Evolutionary conservation across 2,888 invertebrate species (phyloP).

Genomic region (Idaea aversata): DNA sequence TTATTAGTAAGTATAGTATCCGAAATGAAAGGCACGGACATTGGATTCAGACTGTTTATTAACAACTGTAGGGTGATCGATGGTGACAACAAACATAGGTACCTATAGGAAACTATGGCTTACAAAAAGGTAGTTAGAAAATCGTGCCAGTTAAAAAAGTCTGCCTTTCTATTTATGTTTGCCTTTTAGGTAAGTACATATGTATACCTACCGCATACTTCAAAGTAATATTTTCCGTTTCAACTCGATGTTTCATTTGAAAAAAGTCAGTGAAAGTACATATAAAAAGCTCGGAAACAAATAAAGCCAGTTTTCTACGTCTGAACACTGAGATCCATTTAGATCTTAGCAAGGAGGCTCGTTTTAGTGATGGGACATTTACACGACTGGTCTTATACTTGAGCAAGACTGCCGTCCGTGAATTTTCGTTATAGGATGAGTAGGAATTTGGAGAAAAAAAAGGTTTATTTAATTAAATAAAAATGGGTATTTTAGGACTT

Average conservation of each 20-base stretch:
- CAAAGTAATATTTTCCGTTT: not conserved
- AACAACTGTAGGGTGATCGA: too few species aligned
- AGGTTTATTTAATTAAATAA: too few species aligned
- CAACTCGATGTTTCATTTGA: not conserved
- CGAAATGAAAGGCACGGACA: too few species aligned
- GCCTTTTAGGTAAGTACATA: too few species aligned
- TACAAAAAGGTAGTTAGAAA: too few species aligned
- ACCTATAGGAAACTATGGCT: too few species aligned
- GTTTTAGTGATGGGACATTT: slow-evolving; percentile 19
- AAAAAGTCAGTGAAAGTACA: not conserved
- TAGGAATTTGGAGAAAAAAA: not conserved
- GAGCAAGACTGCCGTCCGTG: not conserved
- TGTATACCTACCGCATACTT: not conserved
- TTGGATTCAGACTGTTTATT: too few species aligned
- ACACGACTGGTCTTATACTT: slow-evolving; percentile 6
- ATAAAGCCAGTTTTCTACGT: slow-evolving; percentile 24
- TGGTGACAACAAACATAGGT: too few species aligned
- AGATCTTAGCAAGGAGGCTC: slow-evolving; percentile 29
- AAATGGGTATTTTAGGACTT: not conserved
- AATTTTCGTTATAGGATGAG: slow-evolving; percentile 8
- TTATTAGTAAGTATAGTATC: too few species aligned
- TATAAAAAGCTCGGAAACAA: slow-evolving; percentile 12
- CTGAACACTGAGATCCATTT: slow-evolving; percentile 32
- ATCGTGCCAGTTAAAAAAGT: too few species aligned
- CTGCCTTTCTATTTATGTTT: too few species aligned